Conservation (phyloP, 2,797 vertebrate species). For the Enteromius treurensis region DNA sequence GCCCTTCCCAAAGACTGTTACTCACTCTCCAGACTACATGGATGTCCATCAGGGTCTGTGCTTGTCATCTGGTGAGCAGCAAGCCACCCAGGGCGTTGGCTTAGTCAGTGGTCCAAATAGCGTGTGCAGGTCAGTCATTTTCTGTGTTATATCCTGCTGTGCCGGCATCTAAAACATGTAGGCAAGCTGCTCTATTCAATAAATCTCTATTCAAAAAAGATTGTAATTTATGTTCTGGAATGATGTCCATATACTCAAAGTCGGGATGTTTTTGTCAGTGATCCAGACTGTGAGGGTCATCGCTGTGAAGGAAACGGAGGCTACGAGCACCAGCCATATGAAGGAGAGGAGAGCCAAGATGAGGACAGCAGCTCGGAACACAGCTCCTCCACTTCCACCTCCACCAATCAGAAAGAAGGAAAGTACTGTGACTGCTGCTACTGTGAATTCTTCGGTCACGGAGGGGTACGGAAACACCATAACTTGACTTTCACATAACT, state of each 20-base stretch:
- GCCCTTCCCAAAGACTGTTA: slow-evolving; percentile 87
- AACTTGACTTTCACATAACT: background rate
- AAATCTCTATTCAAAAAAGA: background rate
- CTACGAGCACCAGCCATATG: slow-evolving; percentile 90
- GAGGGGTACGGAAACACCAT: slow-evolving; percentile 85
- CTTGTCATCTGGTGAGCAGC: slow-evolving; percentile 83
- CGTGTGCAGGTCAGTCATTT: slow-evolving; percentile 89
- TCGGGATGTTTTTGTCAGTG: slow-evolving; percentile 72
- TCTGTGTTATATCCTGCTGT: background rate
- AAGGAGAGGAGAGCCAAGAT: slow-evolving; percentile 94
- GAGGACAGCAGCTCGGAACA: slow-evolving; percentile 99
- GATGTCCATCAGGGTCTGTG: slow-evolving; percentile 88
- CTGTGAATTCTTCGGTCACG: slow-evolving; percentile 99
- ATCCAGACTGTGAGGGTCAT: slow-evolving; percentile 97
- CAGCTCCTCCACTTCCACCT: slow-evolving; percentile 98
- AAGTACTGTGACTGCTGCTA: slow-evolving; percentile 99
- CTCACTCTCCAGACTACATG: slow-evolving; percentile 85
- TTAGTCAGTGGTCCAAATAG: slow-evolving; percentile 91
- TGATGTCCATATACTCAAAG: background rate
- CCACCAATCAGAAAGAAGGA: slow-evolving; percentile 98
- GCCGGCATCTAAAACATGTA: background rate
- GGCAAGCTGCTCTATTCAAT: background rate
- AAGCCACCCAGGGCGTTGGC: slow-evolving; percentile 79
- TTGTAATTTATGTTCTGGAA: background rate
- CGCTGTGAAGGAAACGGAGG: slow-evolving; percentile 90